A percentile compares a stretch with the other conserved stretches of the same genome.
Conservation (phyloP, 2,113 vertebrate species). For the Forbesichthys papilliferus region DNA sequence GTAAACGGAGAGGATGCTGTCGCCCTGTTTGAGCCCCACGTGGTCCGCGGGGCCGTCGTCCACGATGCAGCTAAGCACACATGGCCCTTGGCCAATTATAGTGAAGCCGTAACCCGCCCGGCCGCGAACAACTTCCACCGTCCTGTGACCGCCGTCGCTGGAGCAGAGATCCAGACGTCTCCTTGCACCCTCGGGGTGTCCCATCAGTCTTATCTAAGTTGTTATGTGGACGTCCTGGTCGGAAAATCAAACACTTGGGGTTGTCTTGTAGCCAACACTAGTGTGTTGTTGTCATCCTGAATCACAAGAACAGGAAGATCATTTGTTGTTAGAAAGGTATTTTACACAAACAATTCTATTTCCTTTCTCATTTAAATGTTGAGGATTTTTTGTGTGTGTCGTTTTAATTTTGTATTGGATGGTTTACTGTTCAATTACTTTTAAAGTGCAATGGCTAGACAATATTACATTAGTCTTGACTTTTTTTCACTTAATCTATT, state of each 20-base stretch:
- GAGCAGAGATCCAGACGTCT: slow-evolving; percentile 74
- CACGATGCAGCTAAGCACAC: slow-evolving; percentile 87
- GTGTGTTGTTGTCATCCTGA: slow-evolving; percentile 56
- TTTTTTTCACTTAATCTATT: too few relatives aligned
- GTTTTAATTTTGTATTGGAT: too few relatives aligned
- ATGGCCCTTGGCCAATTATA: slow-evolving; percentile 90
- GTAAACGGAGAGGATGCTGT: slow-evolving; percentile 87
- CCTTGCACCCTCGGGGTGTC: slow-evolving; percentile 76
- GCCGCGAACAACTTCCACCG: slow-evolving; percentile 86
- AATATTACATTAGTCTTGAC: too few relatives aligned
- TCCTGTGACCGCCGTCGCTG: slow-evolving; percentile 70
- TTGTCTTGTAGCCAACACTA: slow-evolving; percentile 47
- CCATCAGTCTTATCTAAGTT: slow-evolving; percentile 83
- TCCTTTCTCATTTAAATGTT: too few relatives aligned
- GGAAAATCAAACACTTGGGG: slow-evolving; percentile 43
- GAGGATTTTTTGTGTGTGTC: too few relatives aligned
- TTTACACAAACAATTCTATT: too few relatives aligned
- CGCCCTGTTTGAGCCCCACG: slow-evolving; percentile 88
- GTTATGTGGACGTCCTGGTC: slow-evolving; percentile 2
- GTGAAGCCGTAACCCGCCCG: slow-evolving; percentile 93
- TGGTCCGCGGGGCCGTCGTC: slow-evolving; percentile 88
- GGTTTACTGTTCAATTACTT: too few relatives aligned
- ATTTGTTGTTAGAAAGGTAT: not conserved
- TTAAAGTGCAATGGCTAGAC: too few relatives aligned
- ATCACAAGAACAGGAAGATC: slow-evolving; percentile 4